Evolutionary conservation across 1,140 invertebrate genomes (phyloP).

Genomic region (Lepidurus couesii): DNA sequence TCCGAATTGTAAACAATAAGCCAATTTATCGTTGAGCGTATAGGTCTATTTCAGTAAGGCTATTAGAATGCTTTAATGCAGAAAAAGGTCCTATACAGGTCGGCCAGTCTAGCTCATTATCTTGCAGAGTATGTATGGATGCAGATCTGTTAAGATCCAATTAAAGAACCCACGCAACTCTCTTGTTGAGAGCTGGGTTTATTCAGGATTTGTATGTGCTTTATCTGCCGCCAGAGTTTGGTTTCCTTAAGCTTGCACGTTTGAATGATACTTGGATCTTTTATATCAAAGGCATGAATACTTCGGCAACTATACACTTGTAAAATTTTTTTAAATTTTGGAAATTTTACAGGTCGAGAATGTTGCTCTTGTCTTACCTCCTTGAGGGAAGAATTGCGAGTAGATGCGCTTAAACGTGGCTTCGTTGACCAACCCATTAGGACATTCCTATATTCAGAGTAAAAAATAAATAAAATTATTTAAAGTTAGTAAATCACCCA

Average conservation of each 20-base stretch:
- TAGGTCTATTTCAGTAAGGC: no score
- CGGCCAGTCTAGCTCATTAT: no score
- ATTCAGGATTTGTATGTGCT: not conserved
- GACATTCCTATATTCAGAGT: constrained; percentile 75
- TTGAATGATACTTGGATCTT: no score
- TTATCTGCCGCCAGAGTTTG: not conserved
- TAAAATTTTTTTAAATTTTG: not conserved
- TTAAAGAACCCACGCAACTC: no score
- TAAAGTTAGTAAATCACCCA: not conserved
- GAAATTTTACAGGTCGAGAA: not conserved
- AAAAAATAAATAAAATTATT: constrained; percentile 40
- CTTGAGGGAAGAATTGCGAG: constrained; percentile 96
- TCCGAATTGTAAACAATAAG: no score
- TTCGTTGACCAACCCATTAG: constrained; percentile 92
- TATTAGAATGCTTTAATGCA: no score
- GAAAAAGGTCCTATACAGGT: no score
- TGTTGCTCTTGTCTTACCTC: constrained; percentile 68
- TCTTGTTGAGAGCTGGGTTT: not conserved
- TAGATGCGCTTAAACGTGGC: constrained; percentile 97
- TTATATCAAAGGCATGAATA: not conserved
- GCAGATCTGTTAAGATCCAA: no score
- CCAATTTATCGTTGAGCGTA: no score
- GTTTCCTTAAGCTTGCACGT: no score
- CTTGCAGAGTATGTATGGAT: no score
- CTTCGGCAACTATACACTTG: not conserved